Conservation (phyloP, 2,888 invertebrate genomes). For the Tolmerus cingulatus region DNA sequence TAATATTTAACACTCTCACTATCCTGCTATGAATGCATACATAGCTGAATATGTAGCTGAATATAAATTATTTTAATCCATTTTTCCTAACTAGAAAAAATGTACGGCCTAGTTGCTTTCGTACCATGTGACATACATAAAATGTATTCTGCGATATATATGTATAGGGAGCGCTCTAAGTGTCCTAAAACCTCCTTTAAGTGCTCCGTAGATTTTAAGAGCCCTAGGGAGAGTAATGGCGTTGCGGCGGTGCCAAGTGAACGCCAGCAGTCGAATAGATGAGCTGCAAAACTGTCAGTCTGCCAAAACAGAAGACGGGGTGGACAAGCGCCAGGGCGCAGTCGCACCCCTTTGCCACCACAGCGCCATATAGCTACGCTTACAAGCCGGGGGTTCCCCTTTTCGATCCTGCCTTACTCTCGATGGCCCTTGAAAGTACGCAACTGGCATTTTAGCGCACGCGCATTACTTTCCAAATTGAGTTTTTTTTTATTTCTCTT, state of each 20-base stretch:
- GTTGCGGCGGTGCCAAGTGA: constrained; percentile 7
- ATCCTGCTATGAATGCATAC: too few species aligned
- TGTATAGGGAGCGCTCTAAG: not conserved
- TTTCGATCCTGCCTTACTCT: not conserved
- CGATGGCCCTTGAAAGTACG: constrained; percentile 31
- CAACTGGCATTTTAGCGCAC: constrained; percentile 17
- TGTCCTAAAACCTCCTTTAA: not conserved
- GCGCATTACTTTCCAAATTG: not conserved
- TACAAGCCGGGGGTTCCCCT: not conserved
- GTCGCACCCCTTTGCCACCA: not conserved
- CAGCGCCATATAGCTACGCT: not conserved
- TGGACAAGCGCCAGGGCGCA: not conserved
- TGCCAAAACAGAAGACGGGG: not conserved
- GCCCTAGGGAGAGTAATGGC: not conserved
- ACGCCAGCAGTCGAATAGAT: constrained; percentile 45
- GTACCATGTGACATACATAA: not conserved
- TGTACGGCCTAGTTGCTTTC: not conserved
- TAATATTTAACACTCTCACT: too few species aligned
- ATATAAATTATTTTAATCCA: not conserved
- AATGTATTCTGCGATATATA: not conserved
- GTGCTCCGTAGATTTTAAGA: not conserved
- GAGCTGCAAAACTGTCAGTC: constrained; percentile 43
- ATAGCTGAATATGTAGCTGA: not conserved
- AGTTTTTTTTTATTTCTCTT: not conserved
- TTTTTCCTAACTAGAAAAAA: not conserved